Evolutionary conservation across 2,113 vertebrate species (phyloP).

Genomic region (Microtus pennsylvanicus): DNA sequence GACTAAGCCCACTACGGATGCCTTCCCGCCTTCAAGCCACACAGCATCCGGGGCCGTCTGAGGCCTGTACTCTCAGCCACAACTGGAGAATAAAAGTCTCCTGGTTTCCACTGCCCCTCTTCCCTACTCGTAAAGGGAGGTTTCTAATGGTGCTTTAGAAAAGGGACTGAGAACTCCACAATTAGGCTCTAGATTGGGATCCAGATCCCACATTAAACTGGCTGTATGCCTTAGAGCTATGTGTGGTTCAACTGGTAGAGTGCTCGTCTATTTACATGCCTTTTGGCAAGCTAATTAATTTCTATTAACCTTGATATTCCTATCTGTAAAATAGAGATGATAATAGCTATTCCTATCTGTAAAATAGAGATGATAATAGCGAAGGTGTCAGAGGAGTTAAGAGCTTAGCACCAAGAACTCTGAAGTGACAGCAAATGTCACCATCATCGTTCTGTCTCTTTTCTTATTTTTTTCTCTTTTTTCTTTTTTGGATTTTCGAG

Average conservation of each 20-base stretch:
- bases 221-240: not conserved
- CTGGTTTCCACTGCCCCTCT: not conserved
- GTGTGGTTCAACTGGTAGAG: not conserved
- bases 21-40: not conserved
- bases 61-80: not conserved
- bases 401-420: not conserved
- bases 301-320: constrained; percentile 1
- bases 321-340: constrained; percentile 21
- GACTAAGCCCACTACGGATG: not conserved
- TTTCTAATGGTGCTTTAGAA: not conserved
- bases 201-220: not conserved
- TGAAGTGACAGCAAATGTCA: not conserved
- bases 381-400: not conserved
- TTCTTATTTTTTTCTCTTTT: not conserved
- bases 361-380: not conserved
- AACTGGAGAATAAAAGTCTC: not conserved
- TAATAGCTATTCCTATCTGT: not conserved
- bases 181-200: not conserved
- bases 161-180: not conserved
- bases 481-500: not conserved
- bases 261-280: not conserved
- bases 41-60: not conserved
- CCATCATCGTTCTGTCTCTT: not conserved
- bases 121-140: not conserved
- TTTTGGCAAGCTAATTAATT: not conserved